Base-by-base conservation (phyloP, 2,888 invertebrate species). In the Crioceris asparagi region DNA sequence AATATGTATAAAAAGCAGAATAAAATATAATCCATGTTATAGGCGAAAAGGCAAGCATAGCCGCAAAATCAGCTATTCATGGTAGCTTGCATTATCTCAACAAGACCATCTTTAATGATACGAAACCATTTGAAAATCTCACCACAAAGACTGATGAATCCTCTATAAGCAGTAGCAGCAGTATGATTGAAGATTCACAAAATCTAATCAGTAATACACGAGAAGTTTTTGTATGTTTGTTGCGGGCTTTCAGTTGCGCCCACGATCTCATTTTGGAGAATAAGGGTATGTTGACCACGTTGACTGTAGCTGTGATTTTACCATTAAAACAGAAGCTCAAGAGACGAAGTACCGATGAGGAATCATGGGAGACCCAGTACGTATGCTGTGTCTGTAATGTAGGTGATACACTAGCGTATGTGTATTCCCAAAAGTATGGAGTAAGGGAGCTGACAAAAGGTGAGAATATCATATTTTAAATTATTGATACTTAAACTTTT, bases 361-460 rank as follows among this genome's bases (percentile, higher is more conserved):
- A 43, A 29, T 33, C 35, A 36, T 33, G 35, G 30, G 49, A 60
- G 35, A 66, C 64, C 34, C 71, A 70, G 51, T 79, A 77, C 56
- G 70, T 83, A 31, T 83, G 84, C 25, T 90, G 90, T 59, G 79
- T 82, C 32, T 87, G 88, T 58, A 91, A 90, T 62, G 87, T 91
- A 14, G 90, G 90, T 1, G 90, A 91, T 60, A 85, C 84, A 30
- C 69, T 88, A 46, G 87, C 85, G n/a, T 91, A 87, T 58, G 82
- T 91, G 39, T 87, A 85, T 65, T 74, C 77, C 7, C 75, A 77
- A 54, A 72, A 69, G 50, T 61, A 68, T 58, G 90, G 90, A n/a
- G 82, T 91, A 6, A 67, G 88, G 33, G 90, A 91, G 65, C 72
- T 88, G 45, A 86, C 82, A 1, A 75, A 79, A 65, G 79, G 75